Conservation (phyloP, 2,113 vertebrate genomes). For the Xiphophorus hellerii region DNA sequence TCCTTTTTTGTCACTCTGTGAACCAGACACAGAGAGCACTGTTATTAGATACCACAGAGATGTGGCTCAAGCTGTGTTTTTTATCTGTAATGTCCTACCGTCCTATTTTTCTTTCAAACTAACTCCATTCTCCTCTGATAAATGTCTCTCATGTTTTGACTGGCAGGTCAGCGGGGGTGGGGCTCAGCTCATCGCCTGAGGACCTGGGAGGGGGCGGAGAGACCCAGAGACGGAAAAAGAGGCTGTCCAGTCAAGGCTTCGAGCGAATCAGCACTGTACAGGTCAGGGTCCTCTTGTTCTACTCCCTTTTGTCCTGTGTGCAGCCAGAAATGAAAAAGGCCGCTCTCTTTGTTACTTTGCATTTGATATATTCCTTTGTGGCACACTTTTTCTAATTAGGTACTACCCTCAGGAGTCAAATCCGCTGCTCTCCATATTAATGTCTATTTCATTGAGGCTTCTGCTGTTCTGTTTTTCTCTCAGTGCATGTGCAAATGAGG, state of each 20-base stretch:
- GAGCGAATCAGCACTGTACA: slow-evolving; percentile 69
- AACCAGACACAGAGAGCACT: slow-evolving; percentile 54
- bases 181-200: slow-evolving; percentile 84
- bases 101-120: slow-evolving; percentile 36
- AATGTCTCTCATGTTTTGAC: slow-evolving; percentile 56
- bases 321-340: slow-evolving; percentile 46
- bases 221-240: slow-evolving; percentile 86
- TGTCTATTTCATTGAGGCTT: slow-evolving; percentile 51
- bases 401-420: slow-evolving; percentile 54
- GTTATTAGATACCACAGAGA: slow-evolving; percentile 62
- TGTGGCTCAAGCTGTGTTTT: slow-evolving; percentile 61
- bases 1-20: slow-evolving; percentile 53
- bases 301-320: slow-evolving; percentile 44
- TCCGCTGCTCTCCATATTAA: slow-evolving; percentile 58
- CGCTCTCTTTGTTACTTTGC: slow-evolving; percentile 55
- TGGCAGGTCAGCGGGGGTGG: slow-evolving; percentile 85
- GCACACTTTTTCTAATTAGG: slow-evolving; percentile 64
- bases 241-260: slow-evolving; percentile 82
- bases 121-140: slow-evolving; percentile 49
- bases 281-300: slow-evolving; percentile 68
- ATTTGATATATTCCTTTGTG: slow-evolving; percentile 64
- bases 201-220: slow-evolving; percentile 83
- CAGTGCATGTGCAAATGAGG: slow-evolving; percentile 47
- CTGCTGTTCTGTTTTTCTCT: slow-evolving; percentile 39
- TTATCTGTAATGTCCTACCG: slow-evolving; percentile 53